Conservation (phyloP, 2,113 vertebrate genomes). For the Leiothrix lutea region DNA sequence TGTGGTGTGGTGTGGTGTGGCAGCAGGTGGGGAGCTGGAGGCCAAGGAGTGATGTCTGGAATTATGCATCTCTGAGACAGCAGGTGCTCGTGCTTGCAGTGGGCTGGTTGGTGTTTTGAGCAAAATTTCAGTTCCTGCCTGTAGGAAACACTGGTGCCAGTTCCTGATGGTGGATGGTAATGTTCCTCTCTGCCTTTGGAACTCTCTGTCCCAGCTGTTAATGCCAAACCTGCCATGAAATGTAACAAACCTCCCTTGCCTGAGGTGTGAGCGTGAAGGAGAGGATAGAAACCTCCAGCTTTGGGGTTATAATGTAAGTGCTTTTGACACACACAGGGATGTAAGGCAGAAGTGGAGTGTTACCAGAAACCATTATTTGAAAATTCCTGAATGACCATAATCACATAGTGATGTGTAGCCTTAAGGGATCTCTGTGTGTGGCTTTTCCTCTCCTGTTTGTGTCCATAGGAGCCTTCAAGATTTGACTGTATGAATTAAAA, state of each 20-base stretch:
- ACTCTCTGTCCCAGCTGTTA: too few relatives aligned
- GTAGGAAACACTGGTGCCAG: too few relatives aligned
- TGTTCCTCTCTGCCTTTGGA: background rate
- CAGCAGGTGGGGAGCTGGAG: background rate
- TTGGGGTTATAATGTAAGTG: background rate
- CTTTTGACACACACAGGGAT: background rate
- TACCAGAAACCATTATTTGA: background rate
- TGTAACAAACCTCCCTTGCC: too few relatives aligned
- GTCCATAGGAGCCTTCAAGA: background rate
- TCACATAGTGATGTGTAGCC: background rate
- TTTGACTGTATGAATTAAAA: background rate
- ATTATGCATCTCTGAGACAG: fast-evolving
- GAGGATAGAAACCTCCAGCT: background rate
- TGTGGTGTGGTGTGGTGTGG: background rate
- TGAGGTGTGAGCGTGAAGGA: background rate
- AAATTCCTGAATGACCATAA: background rate
- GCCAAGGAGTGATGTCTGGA: fast-evolving
- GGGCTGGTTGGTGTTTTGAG: background rate
- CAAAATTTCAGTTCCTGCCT: background rate
- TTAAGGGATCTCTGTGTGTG: background rate
- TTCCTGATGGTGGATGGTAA: background rate
- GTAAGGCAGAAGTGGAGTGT: background rate
- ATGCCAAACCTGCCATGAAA: background rate
- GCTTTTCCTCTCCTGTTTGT: background rate
- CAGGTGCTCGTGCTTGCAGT: background rate